Evolutionary conservation across 1,140 invertebrate genomes (phyloP), one percentile per base, ranked within the genome.

Genomic region (Diachasmimorpha longicaudata): DNA sequence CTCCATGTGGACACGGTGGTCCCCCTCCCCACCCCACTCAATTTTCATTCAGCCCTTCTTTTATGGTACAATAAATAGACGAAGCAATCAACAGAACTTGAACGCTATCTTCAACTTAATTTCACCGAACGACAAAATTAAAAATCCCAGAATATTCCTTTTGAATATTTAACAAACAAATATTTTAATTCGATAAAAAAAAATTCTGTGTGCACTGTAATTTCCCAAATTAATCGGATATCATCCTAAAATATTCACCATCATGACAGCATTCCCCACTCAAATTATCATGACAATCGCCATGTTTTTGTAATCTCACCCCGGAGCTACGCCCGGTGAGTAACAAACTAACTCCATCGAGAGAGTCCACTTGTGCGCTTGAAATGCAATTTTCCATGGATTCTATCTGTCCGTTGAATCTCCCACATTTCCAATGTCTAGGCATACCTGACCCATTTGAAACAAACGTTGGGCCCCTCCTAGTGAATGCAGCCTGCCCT

Each of bases 291-390:
- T 58, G 70, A 72, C 48, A 42, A 72, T 72, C 46, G 21, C 48
- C 52, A 71, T 48, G 44, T 52, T 48, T 46, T 48, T 71, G 42
- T 23, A 44, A 63, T 63, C 58, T 63, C 48, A 55, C n/a, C 11
- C 44, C 70, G 70, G 70, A 72, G 48, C 58, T 72, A 75, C 66
- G 44, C 66, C 11, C 13, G 10, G 69, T 55, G 73, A 70, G 67
- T 70, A 75, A 75, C 67, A 58, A 31, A 36, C 31, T 31, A 58
- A 52, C 11, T 63, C 58, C 23, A 19, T 13, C 14, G 14, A 8
- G 23, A 63, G 31, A 58, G 44, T 14, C 6, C 48, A 25, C 6
- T 63, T 25, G 25, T 25, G 23, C 58, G 21, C 58, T 23, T 25
- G 58, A 63, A 63, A 63, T 25, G 58, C 58, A 63, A 63, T 63